Evolutionary conservation across 2,888 invertebrate species (phyloP), one percentile per base, ranked within the genome.

Genomic region (Aproaerema taeniolella): DNA sequence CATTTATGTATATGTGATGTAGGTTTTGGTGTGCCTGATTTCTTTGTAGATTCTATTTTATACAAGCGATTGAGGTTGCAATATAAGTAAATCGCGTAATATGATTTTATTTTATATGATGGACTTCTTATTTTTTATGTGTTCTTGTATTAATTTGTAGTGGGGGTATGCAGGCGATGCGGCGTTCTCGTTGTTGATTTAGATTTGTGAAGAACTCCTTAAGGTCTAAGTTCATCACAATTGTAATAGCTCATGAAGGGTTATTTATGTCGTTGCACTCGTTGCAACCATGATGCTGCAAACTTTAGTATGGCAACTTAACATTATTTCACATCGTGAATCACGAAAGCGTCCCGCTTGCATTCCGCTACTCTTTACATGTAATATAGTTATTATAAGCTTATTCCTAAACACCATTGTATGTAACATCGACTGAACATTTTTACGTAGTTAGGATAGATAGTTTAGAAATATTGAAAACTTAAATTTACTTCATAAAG

Each of bases 401-500:
- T 71, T 73, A 72, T 55, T 65, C 66, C 68, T 75, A 69, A 73
- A 82, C 74, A 81, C 76, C 82, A 81, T 77, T 80, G 79, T 81
- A 81, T 81, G 77, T 82, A 82, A 85, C 79, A 82, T 85, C 68
- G 85, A 86, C 85, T 86, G 85, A 83, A 81, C 78, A 80, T 81
- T 82, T 83, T 77, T 81, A 82, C 68, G 69, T 86, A 85, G 74
- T 44, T 81, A 81, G 71, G 69, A 60, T 81, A 78, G 69, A 58
- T 67, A 72, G 67, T 47, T 53, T 69, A 74, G 66, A 62, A 54
- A 53, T 62, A 67, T 52, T 55, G 44, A 57, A 55, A 54, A 45
- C 56, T 58, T 62, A 56, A 63, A 62, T 60, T 61, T 56, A 63
- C 58, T 44, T n/a, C n/a, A n/a, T n/a, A n/a, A n/a, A n/a, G 28